Conservation (phyloP, 1,140 invertebrate species). For the Dufourea novaeangliae region DNA sequence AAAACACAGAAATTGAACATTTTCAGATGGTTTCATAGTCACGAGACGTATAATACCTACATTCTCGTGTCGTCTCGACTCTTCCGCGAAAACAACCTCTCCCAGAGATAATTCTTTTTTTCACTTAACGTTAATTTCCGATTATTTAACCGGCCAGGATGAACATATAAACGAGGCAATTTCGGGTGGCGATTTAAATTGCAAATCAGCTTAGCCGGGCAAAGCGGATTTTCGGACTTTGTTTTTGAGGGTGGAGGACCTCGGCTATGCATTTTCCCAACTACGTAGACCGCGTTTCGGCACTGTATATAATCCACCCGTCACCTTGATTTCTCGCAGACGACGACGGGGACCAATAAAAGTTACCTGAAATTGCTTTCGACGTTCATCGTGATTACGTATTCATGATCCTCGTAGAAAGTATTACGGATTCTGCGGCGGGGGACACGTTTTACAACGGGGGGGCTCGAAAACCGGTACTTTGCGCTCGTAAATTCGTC, state of each 20-base stretch:
- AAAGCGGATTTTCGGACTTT: conserved; percentile 33
- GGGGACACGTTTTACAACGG: background rate
- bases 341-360: conserved; percentile 5
- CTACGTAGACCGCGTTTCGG: background rate
- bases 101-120: background rate
- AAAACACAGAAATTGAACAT: too few species aligned
- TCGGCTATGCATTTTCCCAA: conserved; percentile 2
- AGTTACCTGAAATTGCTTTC: conserved; percentile 32
- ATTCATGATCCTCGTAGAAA: conserved; percentile 20
- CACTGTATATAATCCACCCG: too few species aligned
- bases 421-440: too few species aligned
- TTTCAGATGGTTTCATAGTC: too few species aligned
- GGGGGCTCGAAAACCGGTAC: background rate
- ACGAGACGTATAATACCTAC: too few species aligned
- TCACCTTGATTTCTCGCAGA: background rate
- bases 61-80: too few species aligned
- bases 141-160: conserved; percentile 14
- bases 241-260: too few species aligned
- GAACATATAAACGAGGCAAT: conserved; percentile 26
- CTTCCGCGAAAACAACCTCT: too few species aligned
- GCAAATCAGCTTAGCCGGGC: conserved; percentile 27
- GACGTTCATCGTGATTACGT: conserved; percentile 33
- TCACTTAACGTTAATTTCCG: background rate
- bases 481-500: background rate
- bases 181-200: conserved; percentile 15